phyloP scores from a whole-genome alignment of 64 coral and sea anemone genomes.

The Orbicella faveolata region DNA sequence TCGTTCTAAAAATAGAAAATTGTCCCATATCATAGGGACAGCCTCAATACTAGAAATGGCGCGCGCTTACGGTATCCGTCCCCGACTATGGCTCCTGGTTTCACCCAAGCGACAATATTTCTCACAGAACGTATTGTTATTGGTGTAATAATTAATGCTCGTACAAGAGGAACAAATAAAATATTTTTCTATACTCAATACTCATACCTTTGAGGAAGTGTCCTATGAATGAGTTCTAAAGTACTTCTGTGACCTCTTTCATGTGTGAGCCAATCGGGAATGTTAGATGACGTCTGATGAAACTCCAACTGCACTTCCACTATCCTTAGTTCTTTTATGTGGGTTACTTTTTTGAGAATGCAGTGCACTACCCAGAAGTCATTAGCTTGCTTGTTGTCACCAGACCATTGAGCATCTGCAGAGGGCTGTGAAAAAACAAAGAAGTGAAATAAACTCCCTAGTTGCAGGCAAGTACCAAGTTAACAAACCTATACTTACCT shows the following conservation, averaged over 20 bases:
- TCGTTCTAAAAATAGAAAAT: too few species aligned
- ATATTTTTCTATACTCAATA: too few species aligned
- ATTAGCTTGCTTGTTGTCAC: neutral
- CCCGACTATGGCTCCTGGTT: too few species aligned
- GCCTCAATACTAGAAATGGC: too few species aligned
- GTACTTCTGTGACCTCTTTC: neutral
- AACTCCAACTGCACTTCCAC: neutral
- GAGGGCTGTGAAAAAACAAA: neutral
- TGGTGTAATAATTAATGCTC: too few species aligned
- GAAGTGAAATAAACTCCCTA: neutral
- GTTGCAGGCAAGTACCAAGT: too few species aligned
- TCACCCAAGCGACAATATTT: too few species aligned
- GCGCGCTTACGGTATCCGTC: too few species aligned
- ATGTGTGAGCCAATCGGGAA: neutral
- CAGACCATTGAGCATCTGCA: neutral
- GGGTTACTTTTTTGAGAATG: neutral
- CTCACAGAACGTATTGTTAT: too few species aligned
- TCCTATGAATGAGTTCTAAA: constrained; percentile 18
- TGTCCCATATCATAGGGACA: too few species aligned
- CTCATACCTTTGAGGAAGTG: constrained; percentile 26
- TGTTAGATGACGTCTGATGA: constrained; percentile 10
- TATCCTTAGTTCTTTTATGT: neutral
- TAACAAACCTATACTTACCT: neutral
- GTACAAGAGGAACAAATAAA: too few species aligned
- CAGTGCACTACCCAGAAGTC: constrained; percentile 22